Evolutionary conservation across 2,888 invertebrate species (phyloP), one percentile per base, ranked within the genome.

Genomic region (Caenorhabditis sp.): DNA sequence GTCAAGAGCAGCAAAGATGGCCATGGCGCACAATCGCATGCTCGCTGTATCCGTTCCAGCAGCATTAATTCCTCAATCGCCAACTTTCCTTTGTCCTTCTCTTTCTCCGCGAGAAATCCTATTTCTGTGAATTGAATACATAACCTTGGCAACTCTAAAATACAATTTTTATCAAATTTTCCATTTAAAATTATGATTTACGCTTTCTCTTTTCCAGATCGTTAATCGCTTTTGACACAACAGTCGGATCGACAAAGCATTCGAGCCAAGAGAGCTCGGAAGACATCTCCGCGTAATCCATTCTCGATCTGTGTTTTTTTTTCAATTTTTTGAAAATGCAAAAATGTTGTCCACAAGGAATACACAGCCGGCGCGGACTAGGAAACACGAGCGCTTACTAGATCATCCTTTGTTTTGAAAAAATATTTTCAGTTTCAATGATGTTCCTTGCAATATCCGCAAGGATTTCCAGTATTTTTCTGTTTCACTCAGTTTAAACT

Each of bases 21-120:
- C 76, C 66, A 81, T 63, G 5, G 81, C 75, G 50, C 82, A 83
- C 20, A 84, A 56, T 66, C 83, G 75, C 55, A 82, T 79, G 58
- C 79, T 80, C 7, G 81, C 76, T 2, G 78, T 53, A 83, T 84
- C 4, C 80, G 56, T 37, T 80, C 74, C 22, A 62, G 63, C 27
- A 78, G 71, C 26, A 65, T 59, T 6, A 81, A 43, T 35, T 83
- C 83, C 26, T 84, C 84, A 1, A 48, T 22, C 0, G 55, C 61
- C 17, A 72, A 9, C 35, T 72, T 65, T 13, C 63, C 61, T 24
- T 66, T 66, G 24, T 72, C 72, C 26, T 66, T 77, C 24, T 72
- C 72, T 17, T 50, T 37, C 15, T 77, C 77, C 1, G 77, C 66
- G 3, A 66, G 9, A 20, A 72, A 62, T 41, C 63, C 77, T 62